phyloP scores from a whole-genome alignment of 92 coral and sea anemone genomes.

The Epizoanthus rinbou region DNA sequence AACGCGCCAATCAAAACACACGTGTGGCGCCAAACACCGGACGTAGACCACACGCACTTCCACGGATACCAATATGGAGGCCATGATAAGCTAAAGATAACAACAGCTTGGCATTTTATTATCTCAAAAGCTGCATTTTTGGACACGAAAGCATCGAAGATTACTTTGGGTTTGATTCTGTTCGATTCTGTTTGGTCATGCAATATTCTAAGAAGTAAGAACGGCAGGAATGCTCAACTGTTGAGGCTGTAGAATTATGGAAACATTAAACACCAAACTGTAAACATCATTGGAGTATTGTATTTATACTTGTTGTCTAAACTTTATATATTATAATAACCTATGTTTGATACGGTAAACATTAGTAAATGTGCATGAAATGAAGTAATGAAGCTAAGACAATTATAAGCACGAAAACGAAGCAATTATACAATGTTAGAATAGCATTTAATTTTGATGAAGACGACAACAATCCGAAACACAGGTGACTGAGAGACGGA shows the following conservation, averaged over 20 bases:
- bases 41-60: conserved; percentile 55
- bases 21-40: conserved; percentile 59
- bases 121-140: conserved; percentile 2
- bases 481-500: too few relatives aligned
- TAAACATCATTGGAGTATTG: background rate
- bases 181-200: background rate
- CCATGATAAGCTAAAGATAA: conserved; percentile 34
- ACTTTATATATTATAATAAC: background rate
- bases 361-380: background rate
- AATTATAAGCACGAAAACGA: background rate
- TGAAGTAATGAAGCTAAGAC: background rate
- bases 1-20: conserved; percentile 61
- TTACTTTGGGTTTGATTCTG: background rate
- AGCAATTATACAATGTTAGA: background rate
- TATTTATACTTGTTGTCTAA: background rate
- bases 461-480: background rate
- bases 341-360: background rate
- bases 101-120: conserved; percentile 1
- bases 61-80: conserved; percentile 11
- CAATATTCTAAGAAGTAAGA: background rate
- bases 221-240: background rate
- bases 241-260: background rate
- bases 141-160: background rate
- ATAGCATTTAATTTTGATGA: background rate
- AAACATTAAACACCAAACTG: background rate